These are phyloP conservation scores for Scopus umbretta DNA, from an alignment of 2,113 vertebrate species.

Conservation along the genomic window DNA sequence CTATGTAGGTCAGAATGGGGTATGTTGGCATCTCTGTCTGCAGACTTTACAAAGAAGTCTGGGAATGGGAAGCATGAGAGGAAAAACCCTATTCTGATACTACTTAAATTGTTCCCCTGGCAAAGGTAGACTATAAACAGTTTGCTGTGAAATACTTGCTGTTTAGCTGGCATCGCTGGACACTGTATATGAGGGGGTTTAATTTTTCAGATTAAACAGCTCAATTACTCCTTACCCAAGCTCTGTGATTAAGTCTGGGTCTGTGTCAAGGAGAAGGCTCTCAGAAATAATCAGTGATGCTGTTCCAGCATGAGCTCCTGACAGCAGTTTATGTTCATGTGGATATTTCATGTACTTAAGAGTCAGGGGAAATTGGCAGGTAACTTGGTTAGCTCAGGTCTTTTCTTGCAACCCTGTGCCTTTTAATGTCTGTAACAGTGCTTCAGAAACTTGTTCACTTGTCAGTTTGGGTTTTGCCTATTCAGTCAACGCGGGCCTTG, in stretches of 20 bases:
- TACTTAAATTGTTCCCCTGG: neutral
- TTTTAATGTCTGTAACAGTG: neutral
- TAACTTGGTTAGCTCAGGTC: neutral
- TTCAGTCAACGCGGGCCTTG: neutral
- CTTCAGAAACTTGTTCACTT: neutral
- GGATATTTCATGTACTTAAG: neutral
- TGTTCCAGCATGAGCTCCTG: neutral
- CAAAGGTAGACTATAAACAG: neutral
- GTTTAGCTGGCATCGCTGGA: neutral
- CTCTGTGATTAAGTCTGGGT: neutral
- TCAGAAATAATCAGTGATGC: neutral
- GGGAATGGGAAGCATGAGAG: slow-evolving; percentile 17
- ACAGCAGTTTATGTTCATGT: neutral
- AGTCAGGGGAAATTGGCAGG: neutral
- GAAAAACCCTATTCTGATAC: neutral
- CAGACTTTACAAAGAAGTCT: slow-evolving; percentile 50
- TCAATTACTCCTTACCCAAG: neutral
- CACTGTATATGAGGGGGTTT: neutral
- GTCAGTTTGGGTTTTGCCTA: neutral
- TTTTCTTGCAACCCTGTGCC: neutral
- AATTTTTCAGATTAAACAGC: neutral
- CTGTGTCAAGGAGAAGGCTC: neutral
- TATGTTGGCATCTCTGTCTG: slow-evolving; percentile 21
- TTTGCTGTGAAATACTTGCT: neutral
- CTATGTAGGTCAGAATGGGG: slow-evolving; percentile 32